Evolutionary conservation across 2,797 vertebrate genomes (phyloP), one percentile per base, ranked within the genome.

Genomic region (Thunnus albacares): DNA sequence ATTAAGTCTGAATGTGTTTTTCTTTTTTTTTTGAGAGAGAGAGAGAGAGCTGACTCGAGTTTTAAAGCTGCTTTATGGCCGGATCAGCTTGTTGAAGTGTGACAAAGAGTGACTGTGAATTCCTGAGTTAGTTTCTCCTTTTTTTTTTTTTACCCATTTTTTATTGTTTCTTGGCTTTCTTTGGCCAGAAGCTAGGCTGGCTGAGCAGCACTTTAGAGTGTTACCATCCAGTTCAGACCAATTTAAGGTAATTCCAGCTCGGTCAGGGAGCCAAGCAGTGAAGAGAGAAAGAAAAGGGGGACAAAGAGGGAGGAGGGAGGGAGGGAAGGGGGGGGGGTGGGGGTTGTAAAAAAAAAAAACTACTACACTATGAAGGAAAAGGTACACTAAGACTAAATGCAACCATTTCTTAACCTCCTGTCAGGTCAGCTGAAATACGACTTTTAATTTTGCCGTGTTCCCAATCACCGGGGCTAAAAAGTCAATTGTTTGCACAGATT

Each of bases 401-500:
- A 67, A 79, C 65, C 77, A 43, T 87, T 85, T 88, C 72, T 78
- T 78, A 77, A 77, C 68, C 87, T 88, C 74, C 81, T 83, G 90
- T 90, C 90, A 82, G 78, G 47, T 83, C 78, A 33, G 75, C 77
- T 93, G 89, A 94, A 91, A 93, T 88, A 94, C 41, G 56, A 90
- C 84, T 94, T 91, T 94, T 93, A 90, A 94, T 94, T 94, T 93
- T 72, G 85, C 82, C 49, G 70, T 89, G 79, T 89, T 89, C 81
- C 76, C 82, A 90, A 94, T 94, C 90, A 90, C 71, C 4, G 28
- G 87, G 86, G 87, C 87, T 90, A 82, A 90, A 83, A 86, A 94
- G 91, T 92, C 87, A 94, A 94, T 90, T 86, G 92, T 95, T 96
- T 95, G 92, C 93, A 95, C 90, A 93, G 89, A 94, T 93, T 93